A percentile compares a stretch with the other conserved stretches of the same genome.
phyloP scores from a whole-genome alignment of 1,140 invertebrate species.

The Zophobas atratus region DNA sequence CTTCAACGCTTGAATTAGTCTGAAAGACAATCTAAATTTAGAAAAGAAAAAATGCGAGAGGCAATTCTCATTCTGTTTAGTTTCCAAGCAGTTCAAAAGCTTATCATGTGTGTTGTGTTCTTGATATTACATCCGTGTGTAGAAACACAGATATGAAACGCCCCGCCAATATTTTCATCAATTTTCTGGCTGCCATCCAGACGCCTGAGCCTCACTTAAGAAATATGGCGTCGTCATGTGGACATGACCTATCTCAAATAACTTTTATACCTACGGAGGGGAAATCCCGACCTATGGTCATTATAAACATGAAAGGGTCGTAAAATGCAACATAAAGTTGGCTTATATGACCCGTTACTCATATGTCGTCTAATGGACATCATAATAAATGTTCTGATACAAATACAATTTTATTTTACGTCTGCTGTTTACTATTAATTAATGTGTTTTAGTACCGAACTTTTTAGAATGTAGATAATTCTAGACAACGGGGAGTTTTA shows the following conservation, averaged over 20 bases:
- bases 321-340: constrained; percentile 44
- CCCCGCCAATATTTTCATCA: constrained; percentile 46
- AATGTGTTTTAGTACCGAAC: too few relatives aligned
- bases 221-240: constrained; percentile 47
- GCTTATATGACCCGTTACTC: constrained; percentile 37
- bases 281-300: constrained; percentile 49
- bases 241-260: constrained; percentile 53
- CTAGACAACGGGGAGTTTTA: too few relatives aligned
- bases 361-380: constrained; percentile 15
- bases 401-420: neutral
- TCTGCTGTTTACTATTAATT: neutral
- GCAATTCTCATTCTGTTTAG: too few relatives aligned
- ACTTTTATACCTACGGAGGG: constrained; percentile 31
- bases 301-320: constrained; percentile 48
- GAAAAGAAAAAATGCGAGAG: too few relatives aligned
- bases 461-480: too few relatives aligned
- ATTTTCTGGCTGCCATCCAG: constrained; percentile 53
- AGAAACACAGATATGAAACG: constrained; percentile 2
- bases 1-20: too few relatives aligned
- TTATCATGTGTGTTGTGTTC: too few relatives aligned
- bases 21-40: too few relatives aligned
- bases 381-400: constrained; percentile 5
- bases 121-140: constrained; percentile 14
- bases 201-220: constrained; percentile 2
- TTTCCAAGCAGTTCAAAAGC: too few relatives aligned